Percentiles rank a stretch among this genome's conserved stretches.
Conservation (phyloP, 2,113 vertebrate species). For the Pseudorhombus dupliciocellatus region DNA sequence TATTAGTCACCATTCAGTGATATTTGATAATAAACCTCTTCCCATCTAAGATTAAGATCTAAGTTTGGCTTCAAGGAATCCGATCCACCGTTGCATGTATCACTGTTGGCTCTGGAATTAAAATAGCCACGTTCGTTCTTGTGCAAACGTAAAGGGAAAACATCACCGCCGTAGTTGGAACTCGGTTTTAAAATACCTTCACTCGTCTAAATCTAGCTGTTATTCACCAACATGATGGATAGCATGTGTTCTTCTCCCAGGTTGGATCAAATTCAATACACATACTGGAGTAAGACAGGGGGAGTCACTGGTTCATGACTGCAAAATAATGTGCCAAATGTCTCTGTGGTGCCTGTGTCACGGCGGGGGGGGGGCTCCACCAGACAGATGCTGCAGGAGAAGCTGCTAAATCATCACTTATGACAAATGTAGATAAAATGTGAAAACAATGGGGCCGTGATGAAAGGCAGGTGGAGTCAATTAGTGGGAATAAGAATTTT, state of each 20-base stretch:
- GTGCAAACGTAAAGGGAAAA: neutral
- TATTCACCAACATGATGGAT: constrained; percentile 39
- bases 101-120: neutral
- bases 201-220: constrained; percentile 9
- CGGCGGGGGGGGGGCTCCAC: constrained; percentile 17
- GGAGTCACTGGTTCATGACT: constrained; percentile 54
- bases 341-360: constrained; percentile 35
- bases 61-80: neutral
- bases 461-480: constrained; percentile 40
- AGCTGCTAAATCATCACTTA: constrained; percentile 53
- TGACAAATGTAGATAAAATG: constrained; percentile 51
- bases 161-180: neutral
- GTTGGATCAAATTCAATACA: constrained; percentile 43
- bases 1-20: constrained; percentile 56
- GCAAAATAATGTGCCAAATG: constrained; percentile 46
- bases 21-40: constrained; percentile 27
- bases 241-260: constrained; percentile 29
- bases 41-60: constrained; percentile 31
- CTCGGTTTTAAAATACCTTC: neutral
- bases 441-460: constrained; percentile 33
- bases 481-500: constrained; percentile 22
- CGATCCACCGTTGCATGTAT: constrained; percentile 5
- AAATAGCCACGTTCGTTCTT: neutral
- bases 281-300: constrained; percentile 27
- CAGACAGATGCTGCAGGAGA: constrained; percentile 24